Conservation (phyloP, 2,113 vertebrate species). For the Brachionichthys hirsutus region DNA sequence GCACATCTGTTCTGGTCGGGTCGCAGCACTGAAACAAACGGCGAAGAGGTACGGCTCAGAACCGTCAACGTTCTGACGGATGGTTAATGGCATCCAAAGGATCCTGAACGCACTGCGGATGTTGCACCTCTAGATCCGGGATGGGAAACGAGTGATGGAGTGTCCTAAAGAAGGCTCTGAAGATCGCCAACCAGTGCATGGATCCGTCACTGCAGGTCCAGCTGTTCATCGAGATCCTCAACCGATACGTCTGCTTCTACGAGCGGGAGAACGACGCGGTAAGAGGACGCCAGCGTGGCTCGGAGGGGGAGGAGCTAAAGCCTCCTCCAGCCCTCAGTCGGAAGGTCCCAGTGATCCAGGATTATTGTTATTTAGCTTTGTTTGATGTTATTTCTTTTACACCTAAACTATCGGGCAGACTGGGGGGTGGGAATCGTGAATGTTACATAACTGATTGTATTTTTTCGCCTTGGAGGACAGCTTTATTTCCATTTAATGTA, state of each 20-base stretch:
- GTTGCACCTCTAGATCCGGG: constrained; percentile 83
- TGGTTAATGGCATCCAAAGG: no score
- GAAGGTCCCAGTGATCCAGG: no score
- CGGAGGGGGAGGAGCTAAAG: no score
- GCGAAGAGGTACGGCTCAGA: constrained; percentile 85
- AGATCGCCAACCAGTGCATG: constrained; percentile 99
- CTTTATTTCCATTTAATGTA: no score
- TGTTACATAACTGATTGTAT: no score
- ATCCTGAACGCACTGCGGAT: not conserved
- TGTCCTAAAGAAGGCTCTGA: constrained; percentile 97
- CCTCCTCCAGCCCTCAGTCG: no score
- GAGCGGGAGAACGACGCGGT: constrained; percentile 98
- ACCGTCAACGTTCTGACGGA: no score
- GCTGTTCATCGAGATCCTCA: constrained; percentile 98
- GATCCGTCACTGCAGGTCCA: constrained; percentile 97
- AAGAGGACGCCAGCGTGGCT: constrained; percentile 41
- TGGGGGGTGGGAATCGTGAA: no score
- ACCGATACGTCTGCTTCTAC: constrained; percentile 98
- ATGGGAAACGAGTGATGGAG: constrained; percentile 97
- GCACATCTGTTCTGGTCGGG: constrained; percentile 98
- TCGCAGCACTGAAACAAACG: constrained; percentile 92
- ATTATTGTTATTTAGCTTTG: no score
- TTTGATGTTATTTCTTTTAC: no score
- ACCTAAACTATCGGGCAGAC: no score
- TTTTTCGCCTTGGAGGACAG: no score